Evolutionary conservation across 2,888 invertebrate species (phyloP), one percentile per base, ranked within the genome.

Genomic region (Caenorhabditis becei): DNA sequence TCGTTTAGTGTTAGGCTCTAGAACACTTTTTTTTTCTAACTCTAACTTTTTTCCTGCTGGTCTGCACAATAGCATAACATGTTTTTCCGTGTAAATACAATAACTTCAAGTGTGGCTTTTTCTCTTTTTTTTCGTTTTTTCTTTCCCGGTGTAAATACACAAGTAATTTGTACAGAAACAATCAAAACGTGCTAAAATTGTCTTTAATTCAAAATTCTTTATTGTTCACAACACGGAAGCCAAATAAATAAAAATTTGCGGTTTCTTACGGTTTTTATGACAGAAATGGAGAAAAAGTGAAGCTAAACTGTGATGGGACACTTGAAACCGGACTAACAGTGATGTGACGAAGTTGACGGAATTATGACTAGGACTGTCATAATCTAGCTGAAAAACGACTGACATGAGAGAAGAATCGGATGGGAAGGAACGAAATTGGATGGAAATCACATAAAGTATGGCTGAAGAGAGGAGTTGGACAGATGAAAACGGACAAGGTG

Each of bases 291-390:
- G n/a, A 24, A 26, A 53, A 61, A 61, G 70, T 70, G 70, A 67
- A 61, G 28, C 69, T 49, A 69, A 47, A 14, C 58, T 56, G 51
- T 51, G 61, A 16, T 18, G 18, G 35, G 41, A 66, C 49, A 32
- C 10, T 35, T 3, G 18, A n/a, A 70, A 70, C 70, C 70, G 70
- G 70, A 70, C 23, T 26, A 35, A 8, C 32, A 49, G 32, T 69
- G 69, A 69, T 70, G 70, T 70, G 70, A 37, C 37, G 59, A 10
- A 32, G 18, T 35, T 7, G n/a, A 18, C n/a, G 23, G 35, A 32
- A 69, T 69, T 69, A 70, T 70, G 70, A 70, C 70, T 59, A 70
- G 70, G 35, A 16, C 10, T 69, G 58, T 59, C 53, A 66, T 35
- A 37, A 8, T 54, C 18, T 11, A n/a, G 24, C 18, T 20, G n/a